Evolutionary conservation across 2,113 vertebrate genomes (phyloP).

Genomic region (Cromileptes altivelis): DNA sequence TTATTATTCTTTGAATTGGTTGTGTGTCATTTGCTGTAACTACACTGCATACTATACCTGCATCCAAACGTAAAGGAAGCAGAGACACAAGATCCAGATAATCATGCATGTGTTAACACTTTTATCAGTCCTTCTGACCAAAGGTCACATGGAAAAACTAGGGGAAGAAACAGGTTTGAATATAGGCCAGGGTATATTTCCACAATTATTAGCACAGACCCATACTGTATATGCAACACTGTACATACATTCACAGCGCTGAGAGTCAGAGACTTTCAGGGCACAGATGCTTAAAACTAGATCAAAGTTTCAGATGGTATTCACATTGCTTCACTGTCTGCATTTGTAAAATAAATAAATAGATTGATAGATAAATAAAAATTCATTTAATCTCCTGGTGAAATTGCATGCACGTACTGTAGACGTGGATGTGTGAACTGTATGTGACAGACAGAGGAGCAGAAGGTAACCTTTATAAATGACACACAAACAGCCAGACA

Average conservation of each 20-base stretch:
- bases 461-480: constrained; percentile 74
- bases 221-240: constrained; percentile 26
- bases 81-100: neutral
- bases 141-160: constrained; percentile 31
- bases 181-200: constrained; percentile 29
- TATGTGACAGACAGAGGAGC: constrained; percentile 57
- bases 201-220: constrained; percentile 26
- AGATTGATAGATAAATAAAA: no score
- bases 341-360: neutral
- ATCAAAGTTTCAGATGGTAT: constrained; percentile 40
- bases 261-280: constrained; percentile 43
- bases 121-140: constrained; percentile 22
- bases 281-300: constrained; percentile 15
- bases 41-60: neutral
- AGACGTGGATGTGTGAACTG: neutral
- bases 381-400: neutral
- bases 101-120: constrained; percentile 28
- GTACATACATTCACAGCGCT: neutral
- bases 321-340: constrained; percentile 17
- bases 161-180: constrained; percentile 2
- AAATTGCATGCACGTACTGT: neutral
- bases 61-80: neutral
- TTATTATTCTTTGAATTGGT: neutral
- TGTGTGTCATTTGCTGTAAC: neutral
- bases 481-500: constrained; percentile 63